phyloP scores from a whole-genome alignment of 2,888 invertebrate genomes.

The Eristalis tenax region DNA sequence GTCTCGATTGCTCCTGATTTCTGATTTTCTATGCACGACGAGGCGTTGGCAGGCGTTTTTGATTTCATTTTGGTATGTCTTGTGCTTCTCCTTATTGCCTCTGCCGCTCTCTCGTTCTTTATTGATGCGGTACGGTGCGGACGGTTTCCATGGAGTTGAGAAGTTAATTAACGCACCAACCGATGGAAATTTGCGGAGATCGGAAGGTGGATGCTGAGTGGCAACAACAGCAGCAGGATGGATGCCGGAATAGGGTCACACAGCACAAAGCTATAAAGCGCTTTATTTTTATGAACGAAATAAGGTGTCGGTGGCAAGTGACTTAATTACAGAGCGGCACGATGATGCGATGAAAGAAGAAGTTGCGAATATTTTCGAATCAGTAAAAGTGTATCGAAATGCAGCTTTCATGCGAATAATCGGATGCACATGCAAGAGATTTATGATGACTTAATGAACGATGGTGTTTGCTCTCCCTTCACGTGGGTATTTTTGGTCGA shows the following conservation, averaged over 20 bases:
- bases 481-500: too few relatives aligned
- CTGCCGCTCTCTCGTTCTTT: slow-evolving; percentile 47
- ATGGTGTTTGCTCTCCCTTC: too few relatives aligned
- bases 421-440: not conserved
- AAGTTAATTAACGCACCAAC: slow-evolving; percentile 70
- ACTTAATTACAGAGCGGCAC: slow-evolving; percentile 69
- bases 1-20: slow-evolving; percentile 69
- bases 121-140: slow-evolving; percentile 54
- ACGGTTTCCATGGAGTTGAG: slow-evolving; percentile 40
- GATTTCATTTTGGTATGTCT: slow-evolving; percentile 64
- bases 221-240: not conserved
- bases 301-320: slow-evolving; percentile 72
- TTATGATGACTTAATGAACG: not conserved
- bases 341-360: slow-evolving; percentile 64
- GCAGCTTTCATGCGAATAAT: not conserved
- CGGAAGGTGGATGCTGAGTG: slow-evolving; percentile 20
- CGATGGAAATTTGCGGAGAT: slow-evolving; percentile 59
- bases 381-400: slow-evolving; percentile 30
- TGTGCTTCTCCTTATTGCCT: slow-evolving; percentile 43
- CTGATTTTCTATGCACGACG: slow-evolving; percentile 71
- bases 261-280: slow-evolving; percentile 55
- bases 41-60: slow-evolving; percentile 72
- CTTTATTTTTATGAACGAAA: slow-evolving; percentile 62
- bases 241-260: slow-evolving; percentile 57
- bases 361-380: slow-evolving; percentile 45